phyloP scores from a whole-genome alignment of 2,113 vertebrate genomes.

The Hippolais icterina region DNA sequence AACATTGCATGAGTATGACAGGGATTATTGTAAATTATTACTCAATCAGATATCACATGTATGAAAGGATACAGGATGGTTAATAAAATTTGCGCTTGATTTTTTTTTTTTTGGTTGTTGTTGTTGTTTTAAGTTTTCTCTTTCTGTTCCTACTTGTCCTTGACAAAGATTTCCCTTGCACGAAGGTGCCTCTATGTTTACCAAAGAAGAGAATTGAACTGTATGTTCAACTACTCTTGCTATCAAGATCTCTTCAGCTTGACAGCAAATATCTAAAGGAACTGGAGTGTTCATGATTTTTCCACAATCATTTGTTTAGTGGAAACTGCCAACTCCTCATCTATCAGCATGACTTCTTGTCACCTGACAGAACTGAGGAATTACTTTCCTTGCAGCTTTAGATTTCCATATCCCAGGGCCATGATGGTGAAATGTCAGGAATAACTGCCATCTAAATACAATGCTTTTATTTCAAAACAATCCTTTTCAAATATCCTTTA shows the following conservation, averaged over 20 bases:
- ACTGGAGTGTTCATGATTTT: background rate
- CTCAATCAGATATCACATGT: background rate
- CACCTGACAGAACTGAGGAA: background rate
- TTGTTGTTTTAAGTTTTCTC: background rate
- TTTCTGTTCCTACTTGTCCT: background rate
- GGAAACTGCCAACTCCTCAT: background rate
- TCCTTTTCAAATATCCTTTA: background rate
- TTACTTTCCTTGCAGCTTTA: background rate
- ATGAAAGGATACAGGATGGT: background rate
- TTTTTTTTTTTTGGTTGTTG: background rate
- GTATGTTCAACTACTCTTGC: background rate
- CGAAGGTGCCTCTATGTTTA: background rate
- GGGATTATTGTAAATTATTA: background rate
- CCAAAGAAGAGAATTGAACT: background rate
- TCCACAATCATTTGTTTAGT: background rate
- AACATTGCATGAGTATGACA: background rate
- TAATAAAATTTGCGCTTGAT: background rate
- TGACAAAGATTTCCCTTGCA: background rate
- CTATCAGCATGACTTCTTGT: background rate
- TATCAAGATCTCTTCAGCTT: slow-evolving; percentile 8
- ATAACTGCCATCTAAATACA: background rate
- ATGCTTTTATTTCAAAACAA: background rate
- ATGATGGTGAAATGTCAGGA: background rate
- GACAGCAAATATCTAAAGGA: slow-evolving; percentile 3
- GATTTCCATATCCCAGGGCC: background rate